These are phyloP conservation scores for Archilochus colubris DNA, from an alignment of 2,113 vertebrate genomes.

Conservation along the genomic window DNA sequence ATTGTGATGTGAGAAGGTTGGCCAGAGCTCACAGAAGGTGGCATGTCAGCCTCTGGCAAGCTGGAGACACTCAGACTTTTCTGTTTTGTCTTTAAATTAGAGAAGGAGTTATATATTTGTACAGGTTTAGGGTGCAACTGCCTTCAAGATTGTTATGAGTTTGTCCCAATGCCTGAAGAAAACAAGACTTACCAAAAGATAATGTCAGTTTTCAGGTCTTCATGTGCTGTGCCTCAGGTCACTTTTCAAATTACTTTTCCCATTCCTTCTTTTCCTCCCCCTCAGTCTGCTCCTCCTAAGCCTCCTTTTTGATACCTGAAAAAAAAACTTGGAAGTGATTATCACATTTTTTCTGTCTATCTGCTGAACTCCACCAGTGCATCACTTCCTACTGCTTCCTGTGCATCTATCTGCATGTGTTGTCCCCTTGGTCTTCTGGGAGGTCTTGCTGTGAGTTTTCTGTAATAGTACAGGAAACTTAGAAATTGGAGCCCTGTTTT, in stretches of 20 bases:
- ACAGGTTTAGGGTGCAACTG: background rate
- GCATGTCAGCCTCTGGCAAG: background rate
- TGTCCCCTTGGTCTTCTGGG: background rate
- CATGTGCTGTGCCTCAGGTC: background rate
- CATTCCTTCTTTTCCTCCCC: background rate
- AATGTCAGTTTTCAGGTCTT: background rate
- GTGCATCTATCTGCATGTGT: accelerated
- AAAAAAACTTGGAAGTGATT: background rate
- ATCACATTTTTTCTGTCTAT: background rate
- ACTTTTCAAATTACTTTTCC: background rate
- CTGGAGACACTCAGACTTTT: accelerated
- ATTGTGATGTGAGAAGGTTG: background rate
- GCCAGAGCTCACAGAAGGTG: background rate
- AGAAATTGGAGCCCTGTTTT: background rate
- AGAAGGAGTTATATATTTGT: background rate
- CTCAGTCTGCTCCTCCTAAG: background rate
- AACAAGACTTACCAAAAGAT: background rate
- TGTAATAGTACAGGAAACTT: background rate
- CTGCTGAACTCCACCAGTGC: accelerated
- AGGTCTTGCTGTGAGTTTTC: background rate
- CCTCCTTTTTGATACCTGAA: background rate
- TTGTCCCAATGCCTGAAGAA: background rate
- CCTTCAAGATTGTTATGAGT: background rate
- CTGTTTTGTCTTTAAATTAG: background rate
- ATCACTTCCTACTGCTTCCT: background rate